Conservation (phyloP, 2,888 invertebrate species). For the Epirrhoe tristata region DNA sequence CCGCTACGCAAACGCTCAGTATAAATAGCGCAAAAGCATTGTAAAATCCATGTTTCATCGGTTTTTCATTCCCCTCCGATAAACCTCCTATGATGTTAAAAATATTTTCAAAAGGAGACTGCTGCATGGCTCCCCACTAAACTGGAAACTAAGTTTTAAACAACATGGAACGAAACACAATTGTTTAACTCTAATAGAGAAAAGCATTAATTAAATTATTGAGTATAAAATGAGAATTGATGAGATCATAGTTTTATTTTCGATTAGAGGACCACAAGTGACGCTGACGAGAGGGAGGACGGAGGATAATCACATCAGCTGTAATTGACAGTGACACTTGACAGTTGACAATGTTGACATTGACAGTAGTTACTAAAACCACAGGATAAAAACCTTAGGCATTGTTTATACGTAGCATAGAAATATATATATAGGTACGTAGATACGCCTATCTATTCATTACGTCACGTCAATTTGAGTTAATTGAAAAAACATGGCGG, state of each 20-base stretch:
- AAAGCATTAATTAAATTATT: constrained; percentile 15
- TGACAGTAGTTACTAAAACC: too few relatives aligned
- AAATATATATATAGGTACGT: too few relatives aligned
- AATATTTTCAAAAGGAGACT: constrained; percentile 88
- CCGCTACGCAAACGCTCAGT: constrained; percentile 88
- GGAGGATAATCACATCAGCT: too few relatives aligned
- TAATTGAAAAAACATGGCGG: too few relatives aligned
- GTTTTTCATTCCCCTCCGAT: constrained; percentile 93
- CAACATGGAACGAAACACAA: not conserved
- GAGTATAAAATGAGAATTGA: too few relatives aligned
- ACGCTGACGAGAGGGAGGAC: too few relatives aligned
- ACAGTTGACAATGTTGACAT: too few relatives aligned
- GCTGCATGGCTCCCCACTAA: constrained; percentile 66
- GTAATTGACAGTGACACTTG: too few relatives aligned
- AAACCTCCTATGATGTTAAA: constrained; percentile 88
- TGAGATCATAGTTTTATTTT: constrained; percentile 67
- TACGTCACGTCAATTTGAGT: too few relatives aligned
- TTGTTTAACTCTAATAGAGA: constrained; percentile 7
- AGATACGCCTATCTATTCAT: too few relatives aligned
- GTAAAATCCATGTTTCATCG: constrained; percentile 96
- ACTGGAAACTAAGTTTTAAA: constrained; percentile 1
- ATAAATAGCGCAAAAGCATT: constrained; percentile 94
- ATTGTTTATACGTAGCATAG: too few relatives aligned
- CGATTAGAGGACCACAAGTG: constrained; percentile 40
- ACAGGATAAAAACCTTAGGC: too few relatives aligned